These are phyloP conservation scores for Microchirus variegatus DNA, from an alignment of 2,797 vertebrate species.

Conservation along the genomic window DNA sequence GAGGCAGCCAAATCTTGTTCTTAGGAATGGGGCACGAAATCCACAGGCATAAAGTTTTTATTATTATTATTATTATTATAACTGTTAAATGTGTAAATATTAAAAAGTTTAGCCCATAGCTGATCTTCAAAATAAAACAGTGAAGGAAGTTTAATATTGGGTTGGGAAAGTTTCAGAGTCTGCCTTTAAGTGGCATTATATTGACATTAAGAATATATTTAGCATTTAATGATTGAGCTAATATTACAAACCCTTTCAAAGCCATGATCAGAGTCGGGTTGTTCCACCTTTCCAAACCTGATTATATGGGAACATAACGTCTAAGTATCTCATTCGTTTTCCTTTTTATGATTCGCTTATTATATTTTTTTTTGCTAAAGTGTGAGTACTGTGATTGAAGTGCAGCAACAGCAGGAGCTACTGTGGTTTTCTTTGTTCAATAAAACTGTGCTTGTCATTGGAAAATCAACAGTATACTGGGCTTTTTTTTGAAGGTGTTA, in stretches of 20 bases:
- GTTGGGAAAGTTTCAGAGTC: conserved; percentile 2
- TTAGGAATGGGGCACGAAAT: background rate
- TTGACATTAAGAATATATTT: conserved; percentile 38
- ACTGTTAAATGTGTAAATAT: background rate
- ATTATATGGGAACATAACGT: conserved; percentile 53
- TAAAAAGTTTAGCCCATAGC: conserved; percentile 16
- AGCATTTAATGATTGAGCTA: conserved; percentile 36
- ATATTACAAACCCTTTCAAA: conserved; percentile 37
- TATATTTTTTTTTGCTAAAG: conserved; percentile 54
- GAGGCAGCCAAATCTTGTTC: conserved; percentile 37
- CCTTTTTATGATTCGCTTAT: conserved; percentile 31
- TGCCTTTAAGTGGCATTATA: conserved; percentile 4
- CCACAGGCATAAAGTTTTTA: background rate
- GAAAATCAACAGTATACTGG: conserved; percentile 24
- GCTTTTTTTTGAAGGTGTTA: conserved; percentile 1
- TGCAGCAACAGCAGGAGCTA: conserved; percentile 59
- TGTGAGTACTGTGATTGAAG: conserved; percentile 66
- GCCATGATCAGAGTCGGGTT: conserved; percentile 28
- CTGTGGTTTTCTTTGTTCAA: conserved; percentile 71
- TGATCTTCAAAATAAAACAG: conserved; percentile 5
- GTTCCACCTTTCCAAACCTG: conserved; percentile 40
- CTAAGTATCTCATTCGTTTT: conserved; percentile 20
- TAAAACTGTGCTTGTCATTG: conserved; percentile 64
- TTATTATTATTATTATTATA: background rate
- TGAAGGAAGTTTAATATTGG: background rate